Conservation (phyloP, 1,140 invertebrate species). For the Cardiocondyla obscurior region DNA sequence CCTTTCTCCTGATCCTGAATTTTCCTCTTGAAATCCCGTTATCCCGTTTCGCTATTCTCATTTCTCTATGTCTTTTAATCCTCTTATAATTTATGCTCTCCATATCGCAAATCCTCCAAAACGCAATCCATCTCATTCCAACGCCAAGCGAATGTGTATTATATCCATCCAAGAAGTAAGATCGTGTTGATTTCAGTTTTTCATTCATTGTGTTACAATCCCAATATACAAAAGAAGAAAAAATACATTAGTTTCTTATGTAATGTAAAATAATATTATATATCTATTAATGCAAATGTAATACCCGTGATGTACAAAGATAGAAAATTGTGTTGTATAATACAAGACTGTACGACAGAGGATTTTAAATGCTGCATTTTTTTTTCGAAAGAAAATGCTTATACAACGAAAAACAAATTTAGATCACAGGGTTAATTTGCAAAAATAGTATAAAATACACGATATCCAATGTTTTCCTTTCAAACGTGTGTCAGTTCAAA, state of each 20-base stretch:
- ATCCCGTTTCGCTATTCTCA: constrained; percentile 71
- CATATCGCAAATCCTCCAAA: constrained; percentile 81
- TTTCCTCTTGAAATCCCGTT: constrained; percentile 76
- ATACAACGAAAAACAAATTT: background rate
- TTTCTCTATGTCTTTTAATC: constrained; percentile 71
- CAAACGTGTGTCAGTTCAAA: constrained; percentile 18
- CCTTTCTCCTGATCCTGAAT: constrained; percentile 75
- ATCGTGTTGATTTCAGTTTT: constrained; percentile 84
- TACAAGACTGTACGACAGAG: constrained; percentile 19
- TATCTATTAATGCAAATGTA: constrained; percentile 69
- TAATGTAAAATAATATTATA: constrained; percentile 65
- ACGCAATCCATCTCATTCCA: constrained; percentile 76
- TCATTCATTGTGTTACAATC: constrained; percentile 85
- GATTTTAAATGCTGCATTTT: background rate
- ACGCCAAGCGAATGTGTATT: constrained; percentile 80
- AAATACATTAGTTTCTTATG: constrained; percentile 84
- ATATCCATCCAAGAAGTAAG: constrained; percentile 84
- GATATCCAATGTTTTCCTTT: constrained; percentile 65
- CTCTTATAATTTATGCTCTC: constrained; percentile 76
- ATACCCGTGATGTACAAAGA: constrained; percentile 59
- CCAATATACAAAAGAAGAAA: constrained; percentile 85
- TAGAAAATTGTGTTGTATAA: background rate
- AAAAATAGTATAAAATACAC: constrained; percentile 63
- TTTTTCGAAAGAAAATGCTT: background rate
- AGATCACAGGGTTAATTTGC: constrained; percentile 68